Evolutionary conservation across 2,113 vertebrate genomes (phyloP).

Genomic region (Eurystomus gularis): DNA sequence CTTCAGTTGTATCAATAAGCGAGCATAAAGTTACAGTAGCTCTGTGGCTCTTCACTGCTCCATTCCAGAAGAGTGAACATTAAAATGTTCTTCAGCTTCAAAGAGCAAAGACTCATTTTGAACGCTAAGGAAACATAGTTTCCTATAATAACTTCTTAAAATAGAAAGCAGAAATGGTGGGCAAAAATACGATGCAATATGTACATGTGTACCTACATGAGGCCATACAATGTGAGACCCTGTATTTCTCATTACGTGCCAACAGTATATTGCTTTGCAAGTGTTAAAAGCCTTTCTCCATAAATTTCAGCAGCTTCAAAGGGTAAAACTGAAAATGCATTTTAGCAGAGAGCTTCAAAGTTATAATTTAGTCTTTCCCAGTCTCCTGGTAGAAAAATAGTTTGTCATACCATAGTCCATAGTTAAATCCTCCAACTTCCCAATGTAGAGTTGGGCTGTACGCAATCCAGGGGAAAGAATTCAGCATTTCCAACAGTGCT

Average conservation of each 20-base stretch:
- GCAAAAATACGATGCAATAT: background rate
- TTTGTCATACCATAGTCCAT: background rate
- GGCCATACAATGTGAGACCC: background rate
- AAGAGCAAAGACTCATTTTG: background rate
- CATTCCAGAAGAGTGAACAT: background rate
- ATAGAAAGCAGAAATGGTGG: background rate
- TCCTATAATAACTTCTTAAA: background rate
- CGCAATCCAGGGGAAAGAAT: background rate
- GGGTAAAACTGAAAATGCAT: background rate
- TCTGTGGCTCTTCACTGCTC: background rate
- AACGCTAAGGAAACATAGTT: background rate
- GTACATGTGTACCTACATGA: background rate
- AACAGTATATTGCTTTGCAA: background rate
- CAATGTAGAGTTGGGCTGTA: background rate
- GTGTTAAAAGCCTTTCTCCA: background rate
- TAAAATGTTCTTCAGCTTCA: background rate
- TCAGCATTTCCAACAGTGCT: background rate
- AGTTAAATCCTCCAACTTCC: background rate
- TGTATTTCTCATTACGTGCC: background rate
- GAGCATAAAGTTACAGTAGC: background rate
- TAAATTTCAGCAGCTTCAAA: background rate
- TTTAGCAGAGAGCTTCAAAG: background rate
- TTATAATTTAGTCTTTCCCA: background rate
- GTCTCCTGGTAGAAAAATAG: background rate
- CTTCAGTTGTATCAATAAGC: background rate